phyloP scores from a whole-genome alignment of 2,797 vertebrate genomes.

The Falco biarmicus region DNA sequence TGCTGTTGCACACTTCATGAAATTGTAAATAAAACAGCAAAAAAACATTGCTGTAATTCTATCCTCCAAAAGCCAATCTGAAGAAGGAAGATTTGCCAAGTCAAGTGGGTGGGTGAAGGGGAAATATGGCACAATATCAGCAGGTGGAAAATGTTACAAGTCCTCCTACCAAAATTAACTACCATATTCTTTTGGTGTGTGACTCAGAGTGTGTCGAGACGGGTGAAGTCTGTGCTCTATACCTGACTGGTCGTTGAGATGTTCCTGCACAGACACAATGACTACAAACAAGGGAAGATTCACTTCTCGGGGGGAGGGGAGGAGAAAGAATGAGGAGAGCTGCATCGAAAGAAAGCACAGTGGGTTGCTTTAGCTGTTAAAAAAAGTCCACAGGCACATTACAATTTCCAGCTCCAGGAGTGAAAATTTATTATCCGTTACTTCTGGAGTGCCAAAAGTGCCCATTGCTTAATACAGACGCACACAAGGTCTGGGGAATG shows the following conservation, averaged over 20 bases:
- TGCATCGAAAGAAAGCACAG: background rate
- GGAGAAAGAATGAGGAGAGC: conserved; percentile 3
- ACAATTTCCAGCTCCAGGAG: background rate
- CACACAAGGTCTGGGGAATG: background rate
- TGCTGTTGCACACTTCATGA: background rate
- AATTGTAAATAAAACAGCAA: conserved; percentile 11
- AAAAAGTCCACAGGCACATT: background rate
- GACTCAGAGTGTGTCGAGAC: conserved; percentile 54
- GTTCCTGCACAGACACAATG: conserved; percentile 35
- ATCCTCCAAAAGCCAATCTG: conserved; percentile 14
- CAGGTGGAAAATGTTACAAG: conserved; percentile 70
- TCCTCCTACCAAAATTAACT: conserved; percentile 69
- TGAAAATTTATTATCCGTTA: background rate
- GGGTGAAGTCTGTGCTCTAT: conserved; percentile 22
- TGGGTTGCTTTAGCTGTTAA: background rate
- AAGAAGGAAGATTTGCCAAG: conserved; percentile 49
- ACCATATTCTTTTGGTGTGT: conserved; percentile 56
- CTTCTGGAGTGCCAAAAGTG: background rate
- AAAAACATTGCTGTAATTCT: background rate
- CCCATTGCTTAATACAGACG: background rate
- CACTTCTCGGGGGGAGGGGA: background rate
- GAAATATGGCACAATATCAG: conserved; percentile 61
- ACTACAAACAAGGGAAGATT: conserved; percentile 45
- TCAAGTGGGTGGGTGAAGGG: conserved; percentile 59
- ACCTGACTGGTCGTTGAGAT: conserved; percentile 41